A percentile compares a stretch with the other conserved stretches of the same genome.
Evolutionary conservation across 2,888 invertebrate species (phyloP).

Genomic region (Synergus laeviventris): DNA sequence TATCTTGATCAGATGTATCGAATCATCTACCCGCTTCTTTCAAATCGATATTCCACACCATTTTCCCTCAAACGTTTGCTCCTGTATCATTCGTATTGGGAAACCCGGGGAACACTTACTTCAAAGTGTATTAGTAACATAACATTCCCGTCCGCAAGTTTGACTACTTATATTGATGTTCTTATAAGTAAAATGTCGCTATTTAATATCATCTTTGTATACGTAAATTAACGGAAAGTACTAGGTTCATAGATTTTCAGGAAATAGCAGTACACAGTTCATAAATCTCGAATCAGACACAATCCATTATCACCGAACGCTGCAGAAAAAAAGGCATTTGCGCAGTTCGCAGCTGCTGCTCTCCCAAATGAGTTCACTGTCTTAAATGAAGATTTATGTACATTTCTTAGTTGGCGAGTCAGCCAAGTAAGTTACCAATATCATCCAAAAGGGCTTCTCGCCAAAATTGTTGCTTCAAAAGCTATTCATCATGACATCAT

Average conservation of each 20-base stretch:
- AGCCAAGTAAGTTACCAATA: constrained; percentile 32
- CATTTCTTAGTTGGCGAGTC: constrained; percentile 32
- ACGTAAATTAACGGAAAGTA: not conserved
- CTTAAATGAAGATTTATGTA: constrained; percentile 35
- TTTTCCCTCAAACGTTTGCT: not conserved
- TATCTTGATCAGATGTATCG: constrained; percentile 11
- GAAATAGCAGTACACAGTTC: constrained; percentile 23
- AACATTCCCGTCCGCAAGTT: too few species aligned
- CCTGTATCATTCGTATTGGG: not conserved
- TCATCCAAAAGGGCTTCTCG: constrained; percentile 42
- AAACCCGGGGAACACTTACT: too few species aligned
- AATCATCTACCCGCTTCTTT: constrained; percentile 7
- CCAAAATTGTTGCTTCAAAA: constrained; percentile 54
- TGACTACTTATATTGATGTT: too few species aligned
- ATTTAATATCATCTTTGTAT: not conserved
- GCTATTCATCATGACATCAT: constrained; percentile 45
- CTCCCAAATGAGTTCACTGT: constrained; percentile 32
- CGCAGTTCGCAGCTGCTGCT: constrained; percentile 28
- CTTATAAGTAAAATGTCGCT: too few species aligned
- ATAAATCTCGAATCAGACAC: constrained; percentile 39
- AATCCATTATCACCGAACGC: constrained; percentile 35
- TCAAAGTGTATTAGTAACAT: too few species aligned
- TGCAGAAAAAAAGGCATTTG: constrained; percentile 17
- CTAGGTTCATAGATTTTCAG: constrained; percentile 4
- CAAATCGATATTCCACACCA: constrained; percentile 10